Conservation (phyloP, 2,113 vertebrate species). For the Scophthalmus maximus region DNA sequence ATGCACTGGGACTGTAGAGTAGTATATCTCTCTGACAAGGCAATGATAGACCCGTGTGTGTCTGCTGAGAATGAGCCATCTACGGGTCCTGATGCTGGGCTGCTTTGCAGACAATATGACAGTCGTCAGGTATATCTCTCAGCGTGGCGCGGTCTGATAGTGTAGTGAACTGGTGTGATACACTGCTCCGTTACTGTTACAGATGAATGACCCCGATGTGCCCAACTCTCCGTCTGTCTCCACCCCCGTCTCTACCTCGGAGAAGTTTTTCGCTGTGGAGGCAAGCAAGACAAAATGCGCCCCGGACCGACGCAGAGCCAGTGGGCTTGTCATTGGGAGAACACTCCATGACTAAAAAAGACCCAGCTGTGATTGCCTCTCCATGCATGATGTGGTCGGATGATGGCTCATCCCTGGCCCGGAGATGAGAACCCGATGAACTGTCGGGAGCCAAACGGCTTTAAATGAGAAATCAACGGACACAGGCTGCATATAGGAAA, state of each 20-base stretch:
- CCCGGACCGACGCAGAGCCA: constrained; percentile 63
- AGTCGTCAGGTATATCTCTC: constrained; percentile 76
- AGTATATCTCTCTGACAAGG: constrained; percentile 71
- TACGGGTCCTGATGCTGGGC: constrained; percentile 53
- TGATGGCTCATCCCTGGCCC: constrained; percentile 74
- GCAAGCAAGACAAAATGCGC: constrained; percentile 54
- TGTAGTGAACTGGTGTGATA: constrained; percentile 58
- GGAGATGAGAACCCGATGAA: constrained; percentile 79
- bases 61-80: constrained; percentile 70
- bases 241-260: constrained; percentile 50
- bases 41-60: constrained; percentile 67
- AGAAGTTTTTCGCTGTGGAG: constrained; percentile 51
- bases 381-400: constrained; percentile 81
- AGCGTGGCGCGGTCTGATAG: constrained; percentile 65
- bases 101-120: constrained; percentile 55
- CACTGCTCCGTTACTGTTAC: constrained; percentile 74
- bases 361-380: constrained; percentile 78
- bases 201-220: constrained; percentile 72
- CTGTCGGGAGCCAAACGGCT: constrained; percentile 76
- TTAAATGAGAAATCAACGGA: constrained; percentile 79
- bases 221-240: constrained; percentile 58
- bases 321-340: constrained; percentile 74
- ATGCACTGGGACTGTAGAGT: constrained; percentile 64
- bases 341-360: constrained; percentile 75
- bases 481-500: constrained; percentile 67